A percentile compares a stretch with the other conserved stretches of the same genome.
These are phyloP conservation scores for Siniperca chuatsi DNA, from an alignment of 2,113 vertebrate genomes.

Conservation along the genomic window DNA sequence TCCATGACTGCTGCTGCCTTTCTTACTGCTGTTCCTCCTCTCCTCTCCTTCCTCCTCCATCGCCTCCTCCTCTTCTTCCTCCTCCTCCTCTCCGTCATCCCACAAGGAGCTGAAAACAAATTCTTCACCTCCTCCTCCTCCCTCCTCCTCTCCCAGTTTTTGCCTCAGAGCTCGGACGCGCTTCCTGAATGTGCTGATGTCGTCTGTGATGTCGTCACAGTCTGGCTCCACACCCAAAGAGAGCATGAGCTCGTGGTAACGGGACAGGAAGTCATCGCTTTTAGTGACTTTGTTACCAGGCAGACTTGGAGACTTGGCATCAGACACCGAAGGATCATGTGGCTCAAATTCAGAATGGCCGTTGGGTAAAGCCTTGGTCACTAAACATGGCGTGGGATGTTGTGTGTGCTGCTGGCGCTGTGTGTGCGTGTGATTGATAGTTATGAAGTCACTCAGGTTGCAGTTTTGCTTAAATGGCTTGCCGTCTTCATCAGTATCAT, in stretches of 20 bases:
- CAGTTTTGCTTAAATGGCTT: background rate
- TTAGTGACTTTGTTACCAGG: slow-evolving; percentile 36
- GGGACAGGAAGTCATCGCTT: slow-evolving; percentile 88
- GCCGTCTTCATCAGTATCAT: slow-evolving; percentile 8
- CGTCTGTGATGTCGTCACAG: slow-evolving; percentile 59
- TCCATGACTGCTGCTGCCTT: slow-evolving; percentile 65
- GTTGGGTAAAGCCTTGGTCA: slow-evolving; percentile 19
- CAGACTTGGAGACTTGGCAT: background rate
- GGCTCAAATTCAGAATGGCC: slow-evolving; percentile 23
- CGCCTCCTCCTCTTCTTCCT: slow-evolving; percentile 77
- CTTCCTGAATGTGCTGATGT: slow-evolving; percentile 61
- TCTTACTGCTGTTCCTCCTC: slow-evolving; percentile 10
- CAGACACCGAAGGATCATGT: background rate
- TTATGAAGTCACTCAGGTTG: background rate
- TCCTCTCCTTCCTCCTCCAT: slow-evolving; percentile 71
- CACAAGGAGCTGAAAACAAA: slow-evolving; percentile 80
- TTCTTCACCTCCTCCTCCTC: slow-evolving; percentile 1
- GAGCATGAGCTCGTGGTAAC: slow-evolving; percentile 89
- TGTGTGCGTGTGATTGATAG: background rate
- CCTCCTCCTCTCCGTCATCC: slow-evolving; percentile 47
- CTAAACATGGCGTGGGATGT: background rate
- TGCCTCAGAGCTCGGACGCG: slow-evolving; percentile 58
- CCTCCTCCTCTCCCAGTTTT: slow-evolving; percentile 82
- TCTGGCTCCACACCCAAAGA: slow-evolving; percentile 84
- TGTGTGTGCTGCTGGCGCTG: background rate